phyloP scores from a whole-genome alignment of 2,797 vertebrate genomes.

The Erethizon dorsatum region DNA sequence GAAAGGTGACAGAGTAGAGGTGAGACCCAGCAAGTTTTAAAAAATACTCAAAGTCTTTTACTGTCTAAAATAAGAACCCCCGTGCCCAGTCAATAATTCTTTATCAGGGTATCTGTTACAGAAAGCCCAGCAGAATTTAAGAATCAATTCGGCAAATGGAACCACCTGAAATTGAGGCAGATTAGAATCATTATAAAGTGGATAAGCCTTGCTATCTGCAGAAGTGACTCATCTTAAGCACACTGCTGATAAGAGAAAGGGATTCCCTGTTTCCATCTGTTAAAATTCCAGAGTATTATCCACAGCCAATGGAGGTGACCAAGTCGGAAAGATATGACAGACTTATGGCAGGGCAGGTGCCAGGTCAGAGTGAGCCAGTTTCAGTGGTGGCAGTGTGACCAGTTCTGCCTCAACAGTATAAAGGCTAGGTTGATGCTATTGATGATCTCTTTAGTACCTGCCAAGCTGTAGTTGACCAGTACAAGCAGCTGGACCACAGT shows the following conservation, averaged over 20 bases:
- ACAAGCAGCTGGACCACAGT: constrained; percentile 95
- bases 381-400: too few relatives aligned
- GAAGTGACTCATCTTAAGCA: constrained; percentile 7
- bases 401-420: background rate
- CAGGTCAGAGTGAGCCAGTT: background rate
- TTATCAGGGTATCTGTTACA: background rate
- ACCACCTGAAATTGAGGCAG: constrained; percentile 39
- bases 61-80: background rate
- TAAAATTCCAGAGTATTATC: background rate
- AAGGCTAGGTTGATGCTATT: constrained; percentile 94
- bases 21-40: constrained; percentile 62
- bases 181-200: constrained; percentile 37
- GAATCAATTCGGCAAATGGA: constrained; percentile 42
- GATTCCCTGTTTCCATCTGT: background rate
- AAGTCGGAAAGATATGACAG: background rate
- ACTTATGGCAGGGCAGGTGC: background rate
- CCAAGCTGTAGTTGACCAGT: constrained; percentile 95
- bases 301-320: background rate
- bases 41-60: constrained; percentile 32
- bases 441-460: constrained; percentile 95
- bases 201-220: background rate
- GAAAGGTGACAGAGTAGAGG: constrained; percentile 81
- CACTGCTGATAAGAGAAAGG: background rate
- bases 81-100: background rate
- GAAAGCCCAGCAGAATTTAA: constrained; percentile 16